A percentile compares a stretch with the other conserved stretches of the same genome.
Evolutionary conservation across 1,140 invertebrate species (phyloP).

Genomic region (Papilio aristodemus): DNA sequence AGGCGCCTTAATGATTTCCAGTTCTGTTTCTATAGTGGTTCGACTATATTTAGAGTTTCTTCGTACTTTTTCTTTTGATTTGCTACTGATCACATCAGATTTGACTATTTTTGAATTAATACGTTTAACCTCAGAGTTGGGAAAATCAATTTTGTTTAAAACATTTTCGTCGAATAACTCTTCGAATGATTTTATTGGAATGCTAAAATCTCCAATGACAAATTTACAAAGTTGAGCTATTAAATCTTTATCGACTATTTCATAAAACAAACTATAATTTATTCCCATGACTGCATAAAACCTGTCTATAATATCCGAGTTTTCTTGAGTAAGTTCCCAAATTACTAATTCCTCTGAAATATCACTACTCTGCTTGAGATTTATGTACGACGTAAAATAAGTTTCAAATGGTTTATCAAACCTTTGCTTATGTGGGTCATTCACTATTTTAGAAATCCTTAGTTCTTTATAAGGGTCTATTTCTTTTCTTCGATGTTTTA

Average conservation of each 20-base stretch:
- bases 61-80: constrained; percentile 57
- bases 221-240: constrained; percentile 81
- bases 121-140: constrained; percentile 61
- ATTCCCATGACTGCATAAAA: constrained; percentile 81
- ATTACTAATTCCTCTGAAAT: constrained; percentile 70
- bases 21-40: constrained; percentile 48
- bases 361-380: constrained; percentile 70
- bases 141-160: constrained; percentile 62
- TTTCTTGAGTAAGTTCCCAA: constrained; percentile 70
- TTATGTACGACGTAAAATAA: constrained; percentile 81
- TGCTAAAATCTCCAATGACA: constrained; percentile 78
- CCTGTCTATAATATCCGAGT: constrained; percentile 78
- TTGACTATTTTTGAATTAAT: constrained; percentile 67
- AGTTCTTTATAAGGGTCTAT: constrained; percentile 62
- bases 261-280: constrained; percentile 81
- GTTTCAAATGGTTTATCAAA: constrained; percentile 68
- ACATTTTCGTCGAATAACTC: constrained; percentile 77
- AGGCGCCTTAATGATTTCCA: constrained; percentile 56
- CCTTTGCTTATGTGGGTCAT: constrained; percentile 65
- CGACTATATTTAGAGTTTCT: constrained; percentile 58
- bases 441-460: constrained; percentile 74
- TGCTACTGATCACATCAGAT: constrained; percentile 54
- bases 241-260: constrained; percentile 77
- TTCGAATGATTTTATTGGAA: constrained; percentile 70
- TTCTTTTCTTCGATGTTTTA: constrained; percentile 61